phyloP scores from a whole-genome alignment of 2,113 vertebrate genomes.

The Aix galericulata region DNA sequence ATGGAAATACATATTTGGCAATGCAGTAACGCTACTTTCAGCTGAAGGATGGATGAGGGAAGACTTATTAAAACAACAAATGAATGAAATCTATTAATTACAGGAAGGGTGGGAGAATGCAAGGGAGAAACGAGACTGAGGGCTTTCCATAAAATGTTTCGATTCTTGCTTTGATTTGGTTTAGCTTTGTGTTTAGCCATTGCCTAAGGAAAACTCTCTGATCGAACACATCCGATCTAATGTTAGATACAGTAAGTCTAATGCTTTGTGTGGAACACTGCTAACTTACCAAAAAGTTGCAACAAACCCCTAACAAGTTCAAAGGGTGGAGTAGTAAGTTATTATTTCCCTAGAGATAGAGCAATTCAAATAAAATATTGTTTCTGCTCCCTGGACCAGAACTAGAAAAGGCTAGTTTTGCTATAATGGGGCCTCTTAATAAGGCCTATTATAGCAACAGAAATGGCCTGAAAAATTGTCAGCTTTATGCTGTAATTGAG shows the following conservation, averaged over 20 bases:
- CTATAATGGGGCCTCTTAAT: background rate
- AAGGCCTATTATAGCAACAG: background rate
- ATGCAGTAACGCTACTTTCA: background rate
- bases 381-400: constrained; percentile 45
- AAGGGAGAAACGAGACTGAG: background rate
- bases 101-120: background rate
- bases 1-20: background rate
- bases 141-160: constrained; percentile 21
- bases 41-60: background rate
- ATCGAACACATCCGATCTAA: background rate
- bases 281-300: background rate
- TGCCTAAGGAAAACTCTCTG: constrained; percentile 45
- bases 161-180: constrained; percentile 47
- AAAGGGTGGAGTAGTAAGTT: background rate
- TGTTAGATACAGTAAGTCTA: background rate
- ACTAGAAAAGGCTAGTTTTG: constrained; percentile 32
- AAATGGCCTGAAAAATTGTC: background rate
- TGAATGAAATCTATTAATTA: background rate
- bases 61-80: background rate
- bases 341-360: constrained; percentile 9
- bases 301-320: constrained; percentile 4
- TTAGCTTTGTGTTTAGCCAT: constrained; percentile 17
- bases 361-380: constrained; percentile 52
- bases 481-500: background rate
- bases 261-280: background rate